Conservation (phyloP, 2,797 vertebrate species). For the Hippocampus kuda region DNA sequence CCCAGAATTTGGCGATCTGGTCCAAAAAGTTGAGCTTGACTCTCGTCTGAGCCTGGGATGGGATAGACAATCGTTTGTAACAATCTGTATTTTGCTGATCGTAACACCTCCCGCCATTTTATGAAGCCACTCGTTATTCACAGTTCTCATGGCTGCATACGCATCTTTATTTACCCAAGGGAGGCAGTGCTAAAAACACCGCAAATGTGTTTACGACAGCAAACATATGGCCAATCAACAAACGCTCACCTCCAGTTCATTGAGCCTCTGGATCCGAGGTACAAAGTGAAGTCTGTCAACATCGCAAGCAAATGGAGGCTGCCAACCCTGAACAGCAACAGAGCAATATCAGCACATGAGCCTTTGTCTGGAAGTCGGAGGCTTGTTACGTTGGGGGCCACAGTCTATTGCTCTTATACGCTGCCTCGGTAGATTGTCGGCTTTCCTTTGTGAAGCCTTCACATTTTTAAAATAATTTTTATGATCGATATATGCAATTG, state of each 20-base stretch:
- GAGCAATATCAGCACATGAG: slow-evolving; percentile 16
- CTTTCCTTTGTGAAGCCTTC: neutral
- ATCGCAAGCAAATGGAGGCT: slow-evolving; percentile 95
- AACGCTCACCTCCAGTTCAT: slow-evolving; percentile 87
- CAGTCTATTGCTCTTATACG: neutral
- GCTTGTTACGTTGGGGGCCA: too few species aligned
- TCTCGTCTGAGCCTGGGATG: slow-evolving; percentile 84
- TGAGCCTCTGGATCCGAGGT: slow-evolving; percentile 94
- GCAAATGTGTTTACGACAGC: neutral
- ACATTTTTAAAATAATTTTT: neutral
- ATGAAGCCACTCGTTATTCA: neutral
- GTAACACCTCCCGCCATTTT: neutral
- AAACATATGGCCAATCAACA: neutral
- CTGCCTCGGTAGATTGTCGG: neutral
- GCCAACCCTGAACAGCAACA: slow-evolving; percentile 79
- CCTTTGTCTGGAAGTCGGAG: slow-evolving; percentile 12
- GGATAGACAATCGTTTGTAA: slow-evolving; percentile 1
- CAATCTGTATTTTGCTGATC: neutral
- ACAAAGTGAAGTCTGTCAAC: slow-evolving; percentile 96
- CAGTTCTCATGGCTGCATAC: neutral
- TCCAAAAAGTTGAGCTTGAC: slow-evolving; percentile 97
- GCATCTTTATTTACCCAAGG: neutral
- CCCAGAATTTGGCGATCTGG: slow-evolving; percentile 98
- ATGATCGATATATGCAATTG: neutral
- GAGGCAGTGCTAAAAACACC: neutral